A percentile compares a stretch with the other conserved stretches of the same genome.
Conservation (phyloP, 2,113 vertebrate species). For the Geothlypis trichas region DNA sequence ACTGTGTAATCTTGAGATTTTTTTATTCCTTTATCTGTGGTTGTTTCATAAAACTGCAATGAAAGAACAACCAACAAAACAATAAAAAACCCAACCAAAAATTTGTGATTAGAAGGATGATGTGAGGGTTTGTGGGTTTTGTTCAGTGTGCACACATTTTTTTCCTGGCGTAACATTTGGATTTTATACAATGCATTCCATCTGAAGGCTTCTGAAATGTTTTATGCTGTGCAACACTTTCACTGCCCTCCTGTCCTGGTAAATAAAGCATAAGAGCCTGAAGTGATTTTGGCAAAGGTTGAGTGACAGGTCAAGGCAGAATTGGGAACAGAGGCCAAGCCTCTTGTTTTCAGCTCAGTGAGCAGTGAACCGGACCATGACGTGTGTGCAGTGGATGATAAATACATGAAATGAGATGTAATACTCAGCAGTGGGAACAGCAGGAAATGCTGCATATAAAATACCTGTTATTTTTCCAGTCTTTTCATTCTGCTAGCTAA, state of each 20-base stretch:
- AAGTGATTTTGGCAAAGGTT: constrained; percentile 19
- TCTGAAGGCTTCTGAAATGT: not conserved
- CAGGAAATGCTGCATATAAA: not conserved
- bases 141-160: not conserved
- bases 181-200: not conserved
- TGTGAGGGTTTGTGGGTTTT: not conserved
- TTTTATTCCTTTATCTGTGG: not conserved
- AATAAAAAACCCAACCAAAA: not conserved
- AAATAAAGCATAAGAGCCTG: constrained; percentile 12
- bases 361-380: not conserved
- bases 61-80: not conserved
- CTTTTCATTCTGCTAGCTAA: not conserved
- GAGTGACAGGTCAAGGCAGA: constrained; percentile 18
- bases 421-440: not conserved
- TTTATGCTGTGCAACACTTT: not conserved
- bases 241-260: not conserved
- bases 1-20: not conserved
- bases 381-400: not conserved
- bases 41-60: not conserved
- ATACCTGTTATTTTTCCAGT: not conserved
- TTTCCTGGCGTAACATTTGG: not conserved
- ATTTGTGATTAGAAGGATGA: not conserved
- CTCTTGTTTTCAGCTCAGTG: constrained; percentile 3
- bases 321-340: not conserved
- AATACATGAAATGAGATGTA: not conserved